These are phyloP conservation scores for Paradoxurus hermaphroditus DNA, from an alignment of 2,113 vertebrate genomes.

Conservation along the genomic window DNA sequence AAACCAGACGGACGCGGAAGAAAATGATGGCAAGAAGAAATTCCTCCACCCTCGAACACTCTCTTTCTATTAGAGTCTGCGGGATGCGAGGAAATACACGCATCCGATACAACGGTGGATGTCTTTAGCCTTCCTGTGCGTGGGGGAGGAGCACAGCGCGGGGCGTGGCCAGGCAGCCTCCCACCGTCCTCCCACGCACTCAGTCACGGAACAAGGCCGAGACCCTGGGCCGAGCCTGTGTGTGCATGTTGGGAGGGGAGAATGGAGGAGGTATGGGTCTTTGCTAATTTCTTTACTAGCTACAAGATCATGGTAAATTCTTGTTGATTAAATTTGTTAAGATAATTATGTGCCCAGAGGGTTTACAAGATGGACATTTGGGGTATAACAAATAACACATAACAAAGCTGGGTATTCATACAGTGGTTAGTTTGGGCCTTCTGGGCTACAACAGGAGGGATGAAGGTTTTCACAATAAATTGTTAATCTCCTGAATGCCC, in stretches of 20 bases:
- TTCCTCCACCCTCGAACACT: neutral
- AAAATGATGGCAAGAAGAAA: neutral
- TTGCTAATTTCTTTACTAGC: constrained; percentile 20
- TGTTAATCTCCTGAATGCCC: constrained; percentile 29
- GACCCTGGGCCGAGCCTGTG: neutral
- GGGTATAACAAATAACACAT: neutral
- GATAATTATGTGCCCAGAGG: neutral
- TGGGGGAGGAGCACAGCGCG: neutral
- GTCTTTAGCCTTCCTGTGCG: neutral
- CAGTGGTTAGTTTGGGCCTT: neutral
- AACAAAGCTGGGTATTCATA: neutral
- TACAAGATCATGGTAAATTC: neutral
- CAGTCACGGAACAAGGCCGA: neutral
- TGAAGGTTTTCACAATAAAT: neutral
- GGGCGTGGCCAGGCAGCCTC: neutral
- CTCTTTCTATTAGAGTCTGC: neutral
- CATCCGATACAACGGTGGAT: neutral
- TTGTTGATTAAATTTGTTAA: constrained; percentile 25
- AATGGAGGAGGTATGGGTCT: neutral
- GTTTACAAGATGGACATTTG: constrained; percentile 7
- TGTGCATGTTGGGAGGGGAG: neutral
- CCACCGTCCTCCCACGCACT: rapidly evolving
- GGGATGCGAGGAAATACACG: neutral
- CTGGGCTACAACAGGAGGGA: neutral
- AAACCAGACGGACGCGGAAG: neutral